Evolutionary conservation across 1,140 invertebrate genomes (phyloP), one percentile per base, ranked within the genome.

Genomic region (Chlorops oryzae): DNA sequence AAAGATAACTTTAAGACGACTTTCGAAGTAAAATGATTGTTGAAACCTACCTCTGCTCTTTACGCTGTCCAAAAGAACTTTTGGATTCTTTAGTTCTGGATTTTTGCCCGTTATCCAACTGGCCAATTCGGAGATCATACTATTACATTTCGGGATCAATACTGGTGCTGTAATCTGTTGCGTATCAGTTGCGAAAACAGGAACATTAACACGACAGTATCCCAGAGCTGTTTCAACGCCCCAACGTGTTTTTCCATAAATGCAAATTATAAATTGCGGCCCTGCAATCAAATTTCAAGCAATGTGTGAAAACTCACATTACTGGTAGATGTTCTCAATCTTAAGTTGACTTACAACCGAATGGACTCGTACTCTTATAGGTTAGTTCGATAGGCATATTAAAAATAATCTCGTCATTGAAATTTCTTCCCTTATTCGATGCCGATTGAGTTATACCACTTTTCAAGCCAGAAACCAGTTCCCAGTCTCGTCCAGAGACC

Each of bases 331-430:
- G 15, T 35, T n/a, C 0, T 21, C 2, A 20, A 24, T 4, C 6
- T 32, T n/a, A 18, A 3, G 5, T 23, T 2, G 24, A 66, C 70
- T 56, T 58, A 74, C 73, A 74, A 37, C 73, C 73, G 51, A 59
- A 72, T 12, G 69, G 63, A 51, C 61, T 72, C 23, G 63, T 73
- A 45, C 63, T 71, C 47, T 61, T 68, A 48, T 62, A 74, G 12
- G 67, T 65, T 15, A 65, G 55, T 42, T 74, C 72, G n/a, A 73
- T 59, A 23, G 73, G 73, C 63, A 74, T 66, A 43, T 70, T 72
- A 38, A 74, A 65, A 3, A 70, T 58, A 27, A 73, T 64, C 34
- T 64, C 59, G n/a, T 72, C 64, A 37, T 68, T 69, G 10, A 65
- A 68, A 42, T 59, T 50, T 2, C 56, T 54, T 34, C 46, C 52